A percentile compares a stretch with the other conserved stretches of the same genome.
Evolutionary conservation across 2,888 invertebrate species (phyloP).

Genomic region (Alviniconcha strummeri): DNA sequence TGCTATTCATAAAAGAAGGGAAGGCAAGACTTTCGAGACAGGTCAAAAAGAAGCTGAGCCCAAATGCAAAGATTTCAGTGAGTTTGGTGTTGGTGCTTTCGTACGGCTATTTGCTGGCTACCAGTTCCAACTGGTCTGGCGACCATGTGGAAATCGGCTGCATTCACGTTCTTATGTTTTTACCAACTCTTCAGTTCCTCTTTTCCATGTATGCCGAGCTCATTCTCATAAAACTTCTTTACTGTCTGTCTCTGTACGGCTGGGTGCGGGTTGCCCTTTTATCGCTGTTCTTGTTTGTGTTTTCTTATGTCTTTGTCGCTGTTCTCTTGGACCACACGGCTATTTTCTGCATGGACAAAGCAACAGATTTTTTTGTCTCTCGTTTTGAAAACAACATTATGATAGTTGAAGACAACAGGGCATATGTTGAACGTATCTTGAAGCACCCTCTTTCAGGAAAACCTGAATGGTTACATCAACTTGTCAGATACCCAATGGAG

Average conservation of each 20-base stretch:
- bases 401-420: not conserved
- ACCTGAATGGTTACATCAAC: not conserved
- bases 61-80: not conserved
- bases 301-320: slow-evolving; percentile 14
- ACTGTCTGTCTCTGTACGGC: not conserved
- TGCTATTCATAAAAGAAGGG: too few relatives aligned
- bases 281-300: not conserved
- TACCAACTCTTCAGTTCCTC: slow-evolving; percentile 2
- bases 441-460: not conserved
- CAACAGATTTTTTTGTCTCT: not conserved
- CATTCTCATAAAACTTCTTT: not conserved
- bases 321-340: slow-evolving; percentile 2
- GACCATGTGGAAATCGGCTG: slow-evolving; percentile 11
- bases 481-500: slow-evolving; percentile 9
- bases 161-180: not conserved
- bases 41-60: not conserved
- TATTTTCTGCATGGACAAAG: not conserved
- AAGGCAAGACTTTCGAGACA: not conserved
- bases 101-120: slow-evolving; percentile 1
- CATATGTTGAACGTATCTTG: not conserved
- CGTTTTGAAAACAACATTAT: slow-evolving; percentile 2
- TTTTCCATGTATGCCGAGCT: not conserved
- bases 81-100: not conserved
- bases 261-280: not conserved
- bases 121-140: slow-evolving; percentile 7